Base-by-base conservation (phyloP, 2,113 vertebrate species). In the Pseudorasbora parva region DNA sequence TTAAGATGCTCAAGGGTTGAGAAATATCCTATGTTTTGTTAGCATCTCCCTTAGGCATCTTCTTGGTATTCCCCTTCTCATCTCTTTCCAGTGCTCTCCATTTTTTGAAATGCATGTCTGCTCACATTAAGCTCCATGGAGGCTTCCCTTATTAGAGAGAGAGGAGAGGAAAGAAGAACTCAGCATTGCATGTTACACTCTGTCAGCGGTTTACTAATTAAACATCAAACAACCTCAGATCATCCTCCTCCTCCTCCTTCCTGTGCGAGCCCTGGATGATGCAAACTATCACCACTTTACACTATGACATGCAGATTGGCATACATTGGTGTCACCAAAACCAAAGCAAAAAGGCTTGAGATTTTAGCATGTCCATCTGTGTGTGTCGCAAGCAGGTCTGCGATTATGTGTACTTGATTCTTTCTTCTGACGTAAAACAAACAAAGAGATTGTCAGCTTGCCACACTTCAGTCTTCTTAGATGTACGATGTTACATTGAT, bases 131-230 rank as follows among this genome's bases (percentile, higher is more conserved):
- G 84, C 77, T 88, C 84, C 86, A 85, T 76, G n/a, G 86, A 82
- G 84, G 84, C 85, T 73, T 73, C 30, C 81, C 60, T 88, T 85
- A 79, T 77, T 85, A 85, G 17, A 87, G 84, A 47, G 37, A 72
- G 69, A 75, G 76, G 66, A 64, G 59, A 41, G 33, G 43, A 49
- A 11, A 68, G 30, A 66, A 69, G 75, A 80, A 60, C 69, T 43
- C 75, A 81, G 82, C 84, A 57, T 69, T 49, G 51, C 81, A 72
- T 23, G 47, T 47, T 19, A 81, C 37, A 51, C 69, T 75, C 82
- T 82, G 81, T 78, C 84, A 73, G 80, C 62, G 47, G 25, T 86
- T 76, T 86, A 78, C 77, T 86, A 84, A 87, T 92, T 87, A 90
- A 92, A 91, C 76, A 84, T 88, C 84, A 86, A 78, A 86, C 77